Percentiles rank a stretch among this genome's conserved stretches.
phyloP scores from a whole-genome alignment of 1,140 invertebrate genomes.

The Drosophila quadrilineata region DNA sequence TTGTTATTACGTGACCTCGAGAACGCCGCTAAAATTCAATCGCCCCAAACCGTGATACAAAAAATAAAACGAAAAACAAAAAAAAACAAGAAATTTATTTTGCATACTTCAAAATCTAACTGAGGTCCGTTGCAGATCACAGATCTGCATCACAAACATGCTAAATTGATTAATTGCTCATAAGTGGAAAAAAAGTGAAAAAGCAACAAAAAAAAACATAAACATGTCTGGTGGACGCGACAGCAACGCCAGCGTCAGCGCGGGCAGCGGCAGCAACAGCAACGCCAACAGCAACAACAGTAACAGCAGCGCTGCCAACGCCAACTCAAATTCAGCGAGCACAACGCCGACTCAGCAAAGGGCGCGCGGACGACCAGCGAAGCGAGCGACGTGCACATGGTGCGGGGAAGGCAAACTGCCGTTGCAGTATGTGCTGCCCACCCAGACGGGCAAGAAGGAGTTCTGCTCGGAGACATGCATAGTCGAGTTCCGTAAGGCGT shows the following conservation, averaged over 20 bases:
- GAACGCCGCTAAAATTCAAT: constrained; percentile 52
- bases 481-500: constrained; percentile 92
- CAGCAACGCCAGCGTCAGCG: constrained; percentile 46
- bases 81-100: too few species aligned
- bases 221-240: constrained; percentile 76
- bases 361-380: constrained; percentile 88
- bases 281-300: constrained; percentile 17
- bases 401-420: constrained; percentile 91
- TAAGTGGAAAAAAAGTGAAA: constrained; percentile 8
- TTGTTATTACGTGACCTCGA: constrained; percentile 43
- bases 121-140: neutral
- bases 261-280: constrained; percentile 26
- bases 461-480: constrained; percentile 95
- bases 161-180: constrained; percentile 8
- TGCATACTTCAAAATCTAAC: too few species aligned
- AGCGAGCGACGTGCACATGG: constrained; percentile 90
- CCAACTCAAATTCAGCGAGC: constrained; percentile 26
- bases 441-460: constrained; percentile 93
- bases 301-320: constrained; percentile 22
- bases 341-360: constrained; percentile 56
- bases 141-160: constrained; percentile 19
- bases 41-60: constrained; percentile 33
- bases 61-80: constrained; percentile 2
- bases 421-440: constrained; percentile 92
- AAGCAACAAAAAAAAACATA: constrained; percentile 16